These are phyloP conservation scores for Papilio polytes DNA, from an alignment of 1,140 invertebrate genomes.

Conservation along the genomic window DNA sequence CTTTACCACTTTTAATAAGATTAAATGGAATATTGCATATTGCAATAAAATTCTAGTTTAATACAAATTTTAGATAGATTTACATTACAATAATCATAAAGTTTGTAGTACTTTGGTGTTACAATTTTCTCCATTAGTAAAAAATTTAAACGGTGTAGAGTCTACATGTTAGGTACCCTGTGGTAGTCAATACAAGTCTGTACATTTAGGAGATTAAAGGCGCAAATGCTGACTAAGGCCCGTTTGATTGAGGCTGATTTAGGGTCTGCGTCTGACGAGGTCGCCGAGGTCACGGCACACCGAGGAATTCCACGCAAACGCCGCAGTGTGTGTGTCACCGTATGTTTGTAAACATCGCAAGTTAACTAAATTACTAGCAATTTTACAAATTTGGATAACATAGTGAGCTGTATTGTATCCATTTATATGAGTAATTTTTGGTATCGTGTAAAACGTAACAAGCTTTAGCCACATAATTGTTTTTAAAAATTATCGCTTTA, in stretches of 20 bases:
- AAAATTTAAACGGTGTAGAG: neutral
- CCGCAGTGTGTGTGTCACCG: slow-evolving; percentile 13
- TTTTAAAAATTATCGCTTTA: neutral
- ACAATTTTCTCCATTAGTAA: neutral
- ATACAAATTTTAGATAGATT: no score
- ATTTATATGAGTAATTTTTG: neutral
- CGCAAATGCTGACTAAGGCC: slow-evolving; percentile 29
- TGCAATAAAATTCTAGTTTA: no score
- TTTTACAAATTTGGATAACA: neutral
- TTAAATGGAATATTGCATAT: neutral
- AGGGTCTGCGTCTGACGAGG: slow-evolving; percentile 32
- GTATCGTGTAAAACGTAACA: neutral
- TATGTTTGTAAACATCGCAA: neutral
- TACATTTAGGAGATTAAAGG: slow-evolving; percentile 36
- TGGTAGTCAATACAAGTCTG: slow-evolving; percentile 3
- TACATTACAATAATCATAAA: no score
- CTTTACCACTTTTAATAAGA: no score
- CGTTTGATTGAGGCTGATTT: slow-evolving; percentile 32
- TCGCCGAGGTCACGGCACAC: slow-evolving; percentile 26
- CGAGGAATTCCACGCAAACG: slow-evolving; percentile 24
- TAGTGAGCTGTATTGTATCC: neutral
- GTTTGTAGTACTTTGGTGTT: no score
- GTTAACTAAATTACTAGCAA: neutral
- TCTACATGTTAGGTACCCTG: slow-evolving; percentile 19
- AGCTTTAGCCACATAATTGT: neutral